phyloP scores from a whole-genome alignment of 1,140 invertebrate genomes.

The Hylaeus volcanicus region DNA sequence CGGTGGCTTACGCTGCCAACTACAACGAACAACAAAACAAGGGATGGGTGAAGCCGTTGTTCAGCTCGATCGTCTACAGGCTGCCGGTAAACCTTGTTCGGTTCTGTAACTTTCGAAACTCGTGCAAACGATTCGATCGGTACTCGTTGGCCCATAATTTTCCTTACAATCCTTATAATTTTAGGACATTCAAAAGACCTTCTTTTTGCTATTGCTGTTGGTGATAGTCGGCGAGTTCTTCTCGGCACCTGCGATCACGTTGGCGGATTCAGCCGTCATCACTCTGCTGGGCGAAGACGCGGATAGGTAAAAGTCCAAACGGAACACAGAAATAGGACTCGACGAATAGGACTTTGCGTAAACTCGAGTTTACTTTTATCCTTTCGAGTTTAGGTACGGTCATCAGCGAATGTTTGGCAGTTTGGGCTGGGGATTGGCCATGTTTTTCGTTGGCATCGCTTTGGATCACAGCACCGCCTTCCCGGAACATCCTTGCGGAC shows the following conservation, averaged over 20 bases:
- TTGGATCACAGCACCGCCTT: constrained; percentile 97
- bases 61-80: constrained; percentile 95
- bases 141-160: too few relatives aligned
- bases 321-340: too few relatives aligned
- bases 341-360: too few relatives aligned
- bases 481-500: constrained; percentile 93
- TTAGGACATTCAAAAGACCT: constrained; percentile 96
- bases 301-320: constrained; percentile 82
- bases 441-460: constrained; percentile 99
- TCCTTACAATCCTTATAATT: constrained; percentile 56
- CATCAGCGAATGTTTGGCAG: constrained; percentile 99
- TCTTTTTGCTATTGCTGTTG: constrained; percentile 95
- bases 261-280: constrained; percentile 97
- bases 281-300: constrained; percentile 95
- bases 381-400: constrained; percentile 86
- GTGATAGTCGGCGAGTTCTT: constrained; percentile 99
- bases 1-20: constrained; percentile 90
- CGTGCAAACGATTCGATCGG: not conserved
- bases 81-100: constrained; percentile 77
- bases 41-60: constrained; percentile 93
- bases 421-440: constrained; percentile 97
- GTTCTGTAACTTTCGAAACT: too few relatives aligned
- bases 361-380: not conserved
- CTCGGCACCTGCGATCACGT: constrained; percentile 96
- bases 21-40: constrained; percentile 88